phyloP scores from a whole-genome alignment of 2,797 vertebrate genomes.

The Coilia nasus region DNA sequence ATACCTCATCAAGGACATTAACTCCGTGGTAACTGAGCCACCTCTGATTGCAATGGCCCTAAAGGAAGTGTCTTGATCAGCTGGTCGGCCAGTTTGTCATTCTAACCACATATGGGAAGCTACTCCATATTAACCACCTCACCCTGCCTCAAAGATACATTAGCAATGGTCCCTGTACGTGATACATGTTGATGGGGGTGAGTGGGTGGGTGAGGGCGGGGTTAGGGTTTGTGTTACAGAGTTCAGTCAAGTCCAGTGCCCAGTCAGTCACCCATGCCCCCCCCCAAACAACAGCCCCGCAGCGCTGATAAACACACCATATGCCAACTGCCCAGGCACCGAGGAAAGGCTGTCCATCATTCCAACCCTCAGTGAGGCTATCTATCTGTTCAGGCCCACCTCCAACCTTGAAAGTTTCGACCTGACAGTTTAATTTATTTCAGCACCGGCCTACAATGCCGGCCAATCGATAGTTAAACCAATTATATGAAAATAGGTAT shows the following conservation, averaged over 20 bases:
- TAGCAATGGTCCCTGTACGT: not conserved
- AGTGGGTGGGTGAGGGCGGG: not conserved
- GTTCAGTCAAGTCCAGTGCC: too few species aligned
- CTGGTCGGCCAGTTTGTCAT: not conserved
- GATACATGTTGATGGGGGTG: not conserved
- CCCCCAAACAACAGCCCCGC: too few species aligned
- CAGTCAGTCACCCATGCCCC: too few species aligned
- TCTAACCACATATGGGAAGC: not conserved
- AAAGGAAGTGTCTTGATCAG: not conserved
- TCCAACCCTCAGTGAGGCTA: not conserved
- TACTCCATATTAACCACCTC: not conserved
- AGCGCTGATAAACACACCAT: not conserved
- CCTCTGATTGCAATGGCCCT: too few species aligned
- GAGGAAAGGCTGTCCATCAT: not conserved
- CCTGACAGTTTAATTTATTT: constrained; percentile 9
- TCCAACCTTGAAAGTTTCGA: constrained; percentile 19
- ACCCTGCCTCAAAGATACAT: not conserved
- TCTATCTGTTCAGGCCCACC: not conserved
- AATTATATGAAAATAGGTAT: constrained; percentile 22
- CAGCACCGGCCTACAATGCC: not conserved
- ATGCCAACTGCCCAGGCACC: not conserved
- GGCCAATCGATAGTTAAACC: constrained; percentile 23
- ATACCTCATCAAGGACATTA: constrained; percentile 14
- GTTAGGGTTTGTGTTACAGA: too few species aligned
- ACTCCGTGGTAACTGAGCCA: not conserved